Evolutionary conservation across 1,140 invertebrate species (phyloP), one percentile per base, ranked within the genome.

Genomic region (Hydropsyche tenuis): DNA sequence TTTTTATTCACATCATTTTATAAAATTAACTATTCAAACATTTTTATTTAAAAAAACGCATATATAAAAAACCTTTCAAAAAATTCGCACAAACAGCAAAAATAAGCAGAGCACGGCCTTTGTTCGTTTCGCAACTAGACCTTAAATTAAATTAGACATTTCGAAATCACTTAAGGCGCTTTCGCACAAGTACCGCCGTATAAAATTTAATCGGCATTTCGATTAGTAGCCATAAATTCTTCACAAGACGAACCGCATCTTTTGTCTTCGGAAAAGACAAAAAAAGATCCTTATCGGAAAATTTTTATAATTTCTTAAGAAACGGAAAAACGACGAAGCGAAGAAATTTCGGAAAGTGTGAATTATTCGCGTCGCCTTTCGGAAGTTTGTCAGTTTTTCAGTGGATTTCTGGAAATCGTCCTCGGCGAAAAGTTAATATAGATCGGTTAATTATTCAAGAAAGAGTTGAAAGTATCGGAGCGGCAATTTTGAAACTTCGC

Each of bases 211-310:
- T 63, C 60, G 25, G 60, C 11, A 63, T 37, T 37, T 63, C 60
- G 27, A 63, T 63, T 63, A 63, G 27, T 16, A 6, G 20, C 60
- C 12, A 63, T 63, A 63, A 63, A 63, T 63, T 63, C 20, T 63
- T 22, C 23, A 14, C 16, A 63, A 16, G 6, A 25, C 23, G 14
- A 63, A 63, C 23, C 12, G 60, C 12, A 63, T 63, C 60, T 16
- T 11, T 63, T 22, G 16, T 63, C 12, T 22, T 0, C 2, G 60
- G 23, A 63, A 63, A 63, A 63, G 12, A 16, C 1, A 37, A 37
- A 37, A 9, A 37, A 37, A 4, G 30, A 37, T 37, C 30, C 30
- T 37, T 37, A 4, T 9, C 30, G 30, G 9, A 9, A 37, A 37
- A 37, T 3, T 37, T 37, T 9, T 37, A 37, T 9, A 4, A 37